A percentile compares a stretch with the other conserved stretches of the same genome.
These are phyloP conservation scores for Vidua chalybeata DNA, from an alignment of 2,113 vertebrate genomes.

Conservation along the genomic window DNA sequence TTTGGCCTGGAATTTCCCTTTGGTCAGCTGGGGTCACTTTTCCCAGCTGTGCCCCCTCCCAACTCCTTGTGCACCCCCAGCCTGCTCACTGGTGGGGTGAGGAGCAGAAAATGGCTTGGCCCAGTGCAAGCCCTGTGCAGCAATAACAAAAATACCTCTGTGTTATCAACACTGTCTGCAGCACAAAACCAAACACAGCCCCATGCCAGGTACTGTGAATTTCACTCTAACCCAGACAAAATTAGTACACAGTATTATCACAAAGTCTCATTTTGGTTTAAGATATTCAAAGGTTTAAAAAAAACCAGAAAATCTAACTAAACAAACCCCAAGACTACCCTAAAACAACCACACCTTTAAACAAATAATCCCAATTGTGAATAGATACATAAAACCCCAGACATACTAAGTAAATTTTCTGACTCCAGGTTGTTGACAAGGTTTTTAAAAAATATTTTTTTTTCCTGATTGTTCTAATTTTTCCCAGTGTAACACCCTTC, in stretches of 20 bases:
- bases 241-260: background rate
- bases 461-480: background rate
- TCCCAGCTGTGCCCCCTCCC: background rate
- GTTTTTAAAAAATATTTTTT: background rate
- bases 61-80: background rate
- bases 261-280: background rate
- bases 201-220: background rate
- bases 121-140: background rate
- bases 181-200: background rate
- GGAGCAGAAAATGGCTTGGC: background rate
- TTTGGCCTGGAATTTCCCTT: background rate
- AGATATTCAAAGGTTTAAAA: background rate
- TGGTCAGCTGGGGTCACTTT: fast-evolving
- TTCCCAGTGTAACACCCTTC: background rate
- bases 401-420: background rate
- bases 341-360: background rate
- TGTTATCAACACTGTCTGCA: background rate
- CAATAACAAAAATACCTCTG: background rate
- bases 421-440: background rate
- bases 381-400: background rate
- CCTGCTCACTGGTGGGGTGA: background rate
- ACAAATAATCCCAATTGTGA: background rate
- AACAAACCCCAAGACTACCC: background rate
- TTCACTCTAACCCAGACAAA: background rate
- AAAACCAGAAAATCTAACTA: background rate